Conservation (phyloP, 2,888 invertebrate species). For the Pasiphila rectangulata region DNA sequence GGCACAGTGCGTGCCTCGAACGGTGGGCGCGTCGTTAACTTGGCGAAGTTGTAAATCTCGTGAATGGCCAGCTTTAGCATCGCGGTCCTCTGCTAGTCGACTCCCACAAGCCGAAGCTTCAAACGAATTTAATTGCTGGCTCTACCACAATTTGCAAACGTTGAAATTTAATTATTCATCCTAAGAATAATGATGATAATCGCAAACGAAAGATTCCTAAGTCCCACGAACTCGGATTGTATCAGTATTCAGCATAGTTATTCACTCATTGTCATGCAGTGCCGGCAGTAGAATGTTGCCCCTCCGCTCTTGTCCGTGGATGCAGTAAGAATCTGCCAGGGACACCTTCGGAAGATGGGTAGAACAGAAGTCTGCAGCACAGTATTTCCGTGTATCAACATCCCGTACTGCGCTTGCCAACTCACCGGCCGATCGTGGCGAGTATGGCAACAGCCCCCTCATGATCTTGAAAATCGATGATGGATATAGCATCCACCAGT, state of each 20-base stretch:
- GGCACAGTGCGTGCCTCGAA: conserved; percentile 63
- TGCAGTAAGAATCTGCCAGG: no score
- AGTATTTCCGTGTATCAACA: no score
- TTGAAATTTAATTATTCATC: conserved; percentile 47
- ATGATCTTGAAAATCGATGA: no score
- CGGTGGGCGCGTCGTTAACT: conserved; percentile 66
- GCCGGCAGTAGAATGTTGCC: no score
- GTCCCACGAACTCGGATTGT: conserved; percentile 21
- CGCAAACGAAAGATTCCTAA: conserved; percentile 37
- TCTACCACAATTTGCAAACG: conserved; percentile 52
- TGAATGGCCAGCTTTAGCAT: conserved; percentile 63
- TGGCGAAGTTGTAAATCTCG: conserved; percentile 69
- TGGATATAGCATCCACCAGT: no score
- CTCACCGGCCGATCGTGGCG: no score
- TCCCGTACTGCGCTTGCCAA: no score
- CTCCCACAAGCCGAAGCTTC: conserved; percentile 58
- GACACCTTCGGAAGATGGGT: no score
- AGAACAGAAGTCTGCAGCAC: no score
- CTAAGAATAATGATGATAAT: conserved; percentile 41
- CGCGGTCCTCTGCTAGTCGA: conserved; percentile 51
- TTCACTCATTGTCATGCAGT: conserved; percentile 19
- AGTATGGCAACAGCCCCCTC: no score
- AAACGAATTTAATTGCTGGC: conserved; percentile 64
- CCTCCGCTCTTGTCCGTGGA: no score
- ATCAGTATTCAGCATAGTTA: conserved; percentile 24